These are phyloP conservation scores for Pseudorhiza aurosa DNA, from an alignment of 30 jellyfish, hydroid and myxozoan species.

Conservation along the genomic window DNA sequence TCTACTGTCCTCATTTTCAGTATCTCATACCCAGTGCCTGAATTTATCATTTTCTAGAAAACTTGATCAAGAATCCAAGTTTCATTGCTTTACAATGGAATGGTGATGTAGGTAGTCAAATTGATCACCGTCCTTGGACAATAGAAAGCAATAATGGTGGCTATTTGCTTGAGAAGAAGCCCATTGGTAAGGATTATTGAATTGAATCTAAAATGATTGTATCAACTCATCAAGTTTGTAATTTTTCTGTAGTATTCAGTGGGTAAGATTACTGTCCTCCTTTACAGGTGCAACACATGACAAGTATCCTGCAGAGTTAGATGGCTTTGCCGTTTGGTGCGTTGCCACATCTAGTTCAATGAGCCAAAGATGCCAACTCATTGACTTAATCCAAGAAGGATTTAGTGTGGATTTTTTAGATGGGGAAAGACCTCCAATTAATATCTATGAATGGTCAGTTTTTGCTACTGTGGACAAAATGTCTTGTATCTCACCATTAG, in stretches of 20 bases:
- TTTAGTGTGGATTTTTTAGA: slow-evolving; percentile 25
- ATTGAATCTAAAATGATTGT: too few relatives aligned
- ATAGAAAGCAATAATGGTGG: slow-evolving; percentile 41
- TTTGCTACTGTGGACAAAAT: too few relatives aligned
- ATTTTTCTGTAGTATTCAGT: too few relatives aligned
- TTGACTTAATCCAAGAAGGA: slow-evolving; percentile 41
- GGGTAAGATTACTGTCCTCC: too few relatives aligned
- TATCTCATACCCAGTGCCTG: too few relatives aligned
- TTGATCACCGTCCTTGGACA: slow-evolving; percentile 39
- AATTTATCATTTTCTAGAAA: slow-evolving; percentile 17
- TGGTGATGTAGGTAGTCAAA: not conserved
- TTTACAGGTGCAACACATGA: slow-evolving; percentile 7
- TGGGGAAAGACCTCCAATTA: slow-evolving; percentile 32
- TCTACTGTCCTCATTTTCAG: too few relatives aligned
- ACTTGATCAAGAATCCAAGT: slow-evolving; percentile 51
- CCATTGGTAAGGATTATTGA: too few relatives aligned
- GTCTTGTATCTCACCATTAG: too few relatives aligned
- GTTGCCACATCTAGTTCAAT: slow-evolving; percentile 18
- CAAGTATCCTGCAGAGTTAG: slow-evolving; percentile 24
- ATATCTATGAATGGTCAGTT: slow-evolving; percentile 40
- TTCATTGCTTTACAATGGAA: slow-evolving; percentile 25
- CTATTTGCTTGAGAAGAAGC: slow-evolving; percentile 39
- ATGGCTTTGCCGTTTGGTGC: slow-evolving; percentile 59
- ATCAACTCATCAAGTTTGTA: too few relatives aligned
- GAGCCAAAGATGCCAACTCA: slow-evolving; percentile 37